Evolutionary conservation across 2,113 vertebrate genomes (phyloP), one percentile per base, ranked within the genome.

Genomic region (Chunga burmeisteri): DNA sequence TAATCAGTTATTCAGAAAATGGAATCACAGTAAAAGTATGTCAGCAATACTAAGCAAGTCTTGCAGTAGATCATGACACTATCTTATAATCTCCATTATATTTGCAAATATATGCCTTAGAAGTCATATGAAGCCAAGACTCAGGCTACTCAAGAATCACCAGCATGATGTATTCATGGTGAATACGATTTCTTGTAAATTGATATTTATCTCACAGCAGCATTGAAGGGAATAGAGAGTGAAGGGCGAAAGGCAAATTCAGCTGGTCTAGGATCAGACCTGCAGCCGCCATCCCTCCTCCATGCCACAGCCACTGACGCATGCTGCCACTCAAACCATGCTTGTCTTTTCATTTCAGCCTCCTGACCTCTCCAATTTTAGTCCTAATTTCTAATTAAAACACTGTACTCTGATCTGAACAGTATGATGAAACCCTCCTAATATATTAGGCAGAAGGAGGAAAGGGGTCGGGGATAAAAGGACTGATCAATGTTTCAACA

Each of bases 281-380:
- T 61, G 19, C 27, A 87, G 52, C 38, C 6, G 2, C 50, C 30
- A 53, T 19, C 34, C 42, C 20, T 73, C 83, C 49, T 81, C 67
- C 66, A 79, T 0, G 1, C 44, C 9, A 3, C 4, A 1, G 62
- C 40, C 79, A 68, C 30, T 1, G 0, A 44, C 6, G 25, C 25
- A 44, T 0, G 2, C 16, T 73, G 47, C 80, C 72, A 46, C 27
- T 86, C 63, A 88, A 80, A 80, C 19, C 30, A 40, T 4, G 18
- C 29, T 59, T 42, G 11, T 42, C 27, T 74, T 85, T 55, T 61
- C 30, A 44, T 55, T 80, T 83, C 81, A 75, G 46, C n/a, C 34
- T 83, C 75, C 42, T 38, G 23, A 88, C 29, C 56, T 50, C 1
- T 6, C 27, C 30, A 78, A 9, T 78, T 89, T 83, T 61, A 65